Conservation (phyloP, 2,797 vertebrate genomes). For the Benthosema pterotum region DNA sequence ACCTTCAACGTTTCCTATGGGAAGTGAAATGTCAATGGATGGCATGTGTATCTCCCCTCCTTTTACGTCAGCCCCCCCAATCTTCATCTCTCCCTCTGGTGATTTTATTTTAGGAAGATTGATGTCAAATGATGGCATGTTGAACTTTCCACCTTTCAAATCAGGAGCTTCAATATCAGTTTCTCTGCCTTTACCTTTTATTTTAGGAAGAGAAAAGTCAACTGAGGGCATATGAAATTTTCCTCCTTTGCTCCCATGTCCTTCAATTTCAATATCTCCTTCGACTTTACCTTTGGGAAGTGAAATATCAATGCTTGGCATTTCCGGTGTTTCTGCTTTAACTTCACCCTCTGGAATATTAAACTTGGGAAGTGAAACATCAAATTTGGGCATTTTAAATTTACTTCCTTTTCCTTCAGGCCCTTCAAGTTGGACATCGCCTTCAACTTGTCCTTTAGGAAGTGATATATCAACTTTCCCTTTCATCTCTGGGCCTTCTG, state of each 20-base stretch:
- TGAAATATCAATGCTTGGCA: slow-evolving; percentile 57
- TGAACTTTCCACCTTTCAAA: slow-evolving; percentile 18
- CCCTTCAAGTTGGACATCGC: slow-evolving; percentile 45
- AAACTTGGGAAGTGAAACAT: slow-evolving; percentile 54
- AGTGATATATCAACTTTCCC: slow-evolving; percentile 45
- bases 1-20: slow-evolving; percentile 42
- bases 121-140: slow-evolving; percentile 37
- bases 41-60: background rate
- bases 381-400: slow-evolving; percentile 21
- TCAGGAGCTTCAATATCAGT: slow-evolving; percentile 51
- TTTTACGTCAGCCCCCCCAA: slow-evolving; percentile 26
- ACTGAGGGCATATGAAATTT: slow-evolving; percentile 18
- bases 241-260: slow-evolving; percentile 19
- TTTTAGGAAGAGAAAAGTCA: slow-evolving; percentile 28
- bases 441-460: slow-evolving; percentile 50
- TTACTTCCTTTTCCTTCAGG: slow-evolving; percentile 32
- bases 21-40: slow-evolving; percentile 46
- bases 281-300: slow-evolving; percentile 49
- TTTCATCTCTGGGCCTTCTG: slow-evolving; percentile 20
- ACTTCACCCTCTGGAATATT: slow-evolving; percentile 8
- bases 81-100: slow-evolving; percentile 1
- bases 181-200: slow-evolving; percentile 21
- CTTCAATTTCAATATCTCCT: slow-evolving; percentile 2
- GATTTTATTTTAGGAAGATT: slow-evolving; percentile 22
- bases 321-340: slow-evolving; percentile 7